Evolutionary conservation across 1,140 invertebrate species (phyloP).

Genomic region (Ptiloglossa arizonensis): DNA sequence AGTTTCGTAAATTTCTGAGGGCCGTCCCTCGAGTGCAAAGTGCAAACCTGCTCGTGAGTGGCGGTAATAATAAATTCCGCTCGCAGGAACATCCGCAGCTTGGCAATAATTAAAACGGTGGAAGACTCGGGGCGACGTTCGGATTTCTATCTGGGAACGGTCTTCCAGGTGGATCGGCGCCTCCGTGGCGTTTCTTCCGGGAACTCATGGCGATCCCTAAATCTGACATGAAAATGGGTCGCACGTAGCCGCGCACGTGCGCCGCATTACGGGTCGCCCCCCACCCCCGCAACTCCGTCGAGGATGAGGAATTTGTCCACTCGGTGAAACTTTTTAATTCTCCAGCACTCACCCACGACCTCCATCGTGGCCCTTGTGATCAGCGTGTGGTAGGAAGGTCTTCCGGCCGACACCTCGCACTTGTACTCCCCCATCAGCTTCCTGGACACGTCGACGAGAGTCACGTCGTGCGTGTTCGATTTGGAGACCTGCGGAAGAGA

Average conservation of each 20-base stretch:
- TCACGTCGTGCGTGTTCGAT: constrained; percentile 83
- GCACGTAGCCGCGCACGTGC: constrained; percentile 37
- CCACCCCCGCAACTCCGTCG: constrained; percentile 5
- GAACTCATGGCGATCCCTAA: not conserved
- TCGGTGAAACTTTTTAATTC: constrained; percentile 44
- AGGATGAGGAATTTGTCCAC: constrained; percentile 33
- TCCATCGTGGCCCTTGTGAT: constrained; percentile 84
- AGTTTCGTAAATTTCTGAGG: too few relatives aligned
- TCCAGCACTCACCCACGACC: constrained; percentile 86
- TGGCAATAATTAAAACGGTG: not conserved
- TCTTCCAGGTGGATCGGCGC: not conserved
- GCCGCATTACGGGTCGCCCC: constrained; percentile 14
- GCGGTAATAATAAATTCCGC: not conserved
- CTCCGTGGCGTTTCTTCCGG: not conserved
- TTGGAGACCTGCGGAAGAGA: constrained; percentile 78
- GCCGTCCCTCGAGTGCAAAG: too few relatives aligned
- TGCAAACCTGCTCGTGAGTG: too few relatives aligned
- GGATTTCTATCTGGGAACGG: not conserved
- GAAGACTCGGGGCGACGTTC: not conserved
- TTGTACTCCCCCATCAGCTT: constrained; percentile 87
- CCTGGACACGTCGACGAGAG: constrained; percentile 82
- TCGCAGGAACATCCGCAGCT: too few relatives aligned
- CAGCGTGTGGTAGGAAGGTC: constrained; percentile 87
- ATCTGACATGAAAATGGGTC: constrained; percentile 39
- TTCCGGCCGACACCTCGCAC: constrained; percentile 89